Evolutionary conservation across 2,888 invertebrate species (phyloP).

Genomic region (Drosophila picticornis): DNA sequence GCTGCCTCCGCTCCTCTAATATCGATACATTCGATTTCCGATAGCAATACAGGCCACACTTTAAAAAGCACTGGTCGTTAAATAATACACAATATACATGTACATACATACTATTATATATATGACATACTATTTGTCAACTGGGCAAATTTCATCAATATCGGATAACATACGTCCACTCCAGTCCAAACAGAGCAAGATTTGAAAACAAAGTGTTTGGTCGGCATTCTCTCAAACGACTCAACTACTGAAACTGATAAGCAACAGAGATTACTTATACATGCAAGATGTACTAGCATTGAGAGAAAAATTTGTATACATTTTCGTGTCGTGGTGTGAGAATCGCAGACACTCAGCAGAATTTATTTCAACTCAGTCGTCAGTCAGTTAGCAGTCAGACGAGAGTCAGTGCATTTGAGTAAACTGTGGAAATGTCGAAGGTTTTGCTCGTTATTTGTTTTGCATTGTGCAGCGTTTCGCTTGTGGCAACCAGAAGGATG

Average conservation of each 20-base stretch:
- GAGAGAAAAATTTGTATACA: not conserved
- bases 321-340: not conserved
- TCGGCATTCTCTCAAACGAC: slow-evolving; percentile 2
- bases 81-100: not conserved
- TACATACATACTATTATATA: too few relatives aligned
- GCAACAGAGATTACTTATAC: slow-evolving; percentile 1
- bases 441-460: slow-evolving; percentile 13
- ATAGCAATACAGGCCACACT: not conserved
- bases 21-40: not conserved
- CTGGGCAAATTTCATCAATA: not conserved
- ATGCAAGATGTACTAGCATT: not conserved
- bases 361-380: not conserved
- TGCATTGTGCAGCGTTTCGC: slow-evolving; percentile 26
- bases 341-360: not conserved
- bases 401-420: not conserved
- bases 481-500: slow-evolving; percentile 11
- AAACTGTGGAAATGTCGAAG: slow-evolving; percentile 22
- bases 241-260: slow-evolving; percentile 31
- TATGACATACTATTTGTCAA: too few relatives aligned
- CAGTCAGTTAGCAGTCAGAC: slow-evolving; percentile 35
- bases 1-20: too few relatives aligned
- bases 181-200: slow-evolving; percentile 5
- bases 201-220: not conserved
- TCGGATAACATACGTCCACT: not conserved
- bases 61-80: not conserved